These are phyloP conservation scores for Coryphaenoides rupestris DNA, from an alignment of 2,113 vertebrate species.

Conservation along the genomic window DNA sequence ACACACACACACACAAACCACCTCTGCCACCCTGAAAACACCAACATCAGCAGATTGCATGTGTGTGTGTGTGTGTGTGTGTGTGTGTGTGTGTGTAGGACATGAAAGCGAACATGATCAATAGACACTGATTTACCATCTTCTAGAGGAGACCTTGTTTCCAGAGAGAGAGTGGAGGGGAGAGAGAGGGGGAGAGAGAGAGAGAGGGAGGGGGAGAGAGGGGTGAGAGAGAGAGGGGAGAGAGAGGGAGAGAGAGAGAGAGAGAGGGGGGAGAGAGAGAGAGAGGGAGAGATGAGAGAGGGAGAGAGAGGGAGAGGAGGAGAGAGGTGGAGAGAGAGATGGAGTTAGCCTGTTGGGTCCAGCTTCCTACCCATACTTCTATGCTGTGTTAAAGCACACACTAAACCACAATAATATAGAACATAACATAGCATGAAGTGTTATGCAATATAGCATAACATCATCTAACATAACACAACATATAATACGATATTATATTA, in stretches of 20 bases:
- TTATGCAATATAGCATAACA: too few species aligned
- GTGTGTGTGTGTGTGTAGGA: constrained; percentile 18
- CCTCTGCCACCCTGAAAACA: constrained; percentile 41
- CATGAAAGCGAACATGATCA: constrained; percentile 44
- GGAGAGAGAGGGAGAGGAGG: too few species aligned
- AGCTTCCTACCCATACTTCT: not conserved
- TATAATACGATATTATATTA: too few species aligned
- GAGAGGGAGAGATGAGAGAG: constrained; percentile 5
- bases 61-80: constrained; percentile 13
- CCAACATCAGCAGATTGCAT: constrained; percentile 55
- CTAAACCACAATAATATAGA: too few species aligned
- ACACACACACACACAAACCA: constrained; percentile 38
- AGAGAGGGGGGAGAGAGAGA: not conserved
- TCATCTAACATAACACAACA: too few species aligned
- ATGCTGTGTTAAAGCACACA: too few species aligned
- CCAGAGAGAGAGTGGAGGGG: constrained; percentile 6
- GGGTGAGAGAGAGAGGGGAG: constrained; percentile 1
- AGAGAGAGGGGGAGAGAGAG: not conserved
- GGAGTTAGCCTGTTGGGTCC: not conserved
- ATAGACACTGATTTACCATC: constrained; percentile 45
- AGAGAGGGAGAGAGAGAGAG: constrained; percentile 6
- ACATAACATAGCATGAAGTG: too few species aligned
- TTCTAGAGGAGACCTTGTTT: constrained; percentile 19
- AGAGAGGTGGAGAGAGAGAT: not conserved
- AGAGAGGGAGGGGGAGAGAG: not conserved